Conservation (phyloP, 2,113 vertebrate genomes). For the Hypanus sabinus region DNA sequence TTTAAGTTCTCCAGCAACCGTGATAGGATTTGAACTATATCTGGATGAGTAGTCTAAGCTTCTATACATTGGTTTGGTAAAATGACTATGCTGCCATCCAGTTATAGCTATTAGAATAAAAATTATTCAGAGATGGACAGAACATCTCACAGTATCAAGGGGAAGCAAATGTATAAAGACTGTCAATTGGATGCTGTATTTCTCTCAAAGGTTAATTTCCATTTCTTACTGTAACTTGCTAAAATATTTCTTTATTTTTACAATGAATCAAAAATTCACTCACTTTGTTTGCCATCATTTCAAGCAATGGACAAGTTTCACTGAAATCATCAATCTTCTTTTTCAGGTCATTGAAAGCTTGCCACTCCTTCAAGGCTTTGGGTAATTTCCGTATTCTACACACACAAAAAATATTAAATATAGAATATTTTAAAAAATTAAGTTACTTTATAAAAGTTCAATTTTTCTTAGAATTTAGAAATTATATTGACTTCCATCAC, state of each 20-base stretch:
- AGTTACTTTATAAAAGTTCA: neutral
- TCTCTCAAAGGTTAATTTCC: neutral
- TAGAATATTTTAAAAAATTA: neutral
- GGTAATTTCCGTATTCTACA: constrained; percentile 67
- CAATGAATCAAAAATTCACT: constrained; percentile 33
- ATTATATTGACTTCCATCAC: neutral
- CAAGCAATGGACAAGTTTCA: constrained; percentile 68
- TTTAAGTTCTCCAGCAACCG: no score
- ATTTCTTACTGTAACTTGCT: neutral
- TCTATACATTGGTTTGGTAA: no score
- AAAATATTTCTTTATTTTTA: neutral
- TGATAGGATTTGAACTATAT: no score
- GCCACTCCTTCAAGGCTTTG: constrained; percentile 69
- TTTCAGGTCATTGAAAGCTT: constrained; percentile 71
- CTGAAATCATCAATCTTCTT: constrained; percentile 70
- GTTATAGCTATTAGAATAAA: neutral
- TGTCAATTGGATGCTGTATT: neutral
- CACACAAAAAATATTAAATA: constrained; percentile 11
- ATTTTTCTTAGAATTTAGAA: neutral
- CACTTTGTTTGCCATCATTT: constrained; percentile 76
- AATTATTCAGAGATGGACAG: neutral
- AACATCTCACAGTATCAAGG: neutral
- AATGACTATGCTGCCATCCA: neutral
- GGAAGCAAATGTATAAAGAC: neutral
- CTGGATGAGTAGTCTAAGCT: no score